Evolutionary conservation across 2,113 vertebrate genomes (phyloP).

Genomic region (Equus przewalskii): DNA sequence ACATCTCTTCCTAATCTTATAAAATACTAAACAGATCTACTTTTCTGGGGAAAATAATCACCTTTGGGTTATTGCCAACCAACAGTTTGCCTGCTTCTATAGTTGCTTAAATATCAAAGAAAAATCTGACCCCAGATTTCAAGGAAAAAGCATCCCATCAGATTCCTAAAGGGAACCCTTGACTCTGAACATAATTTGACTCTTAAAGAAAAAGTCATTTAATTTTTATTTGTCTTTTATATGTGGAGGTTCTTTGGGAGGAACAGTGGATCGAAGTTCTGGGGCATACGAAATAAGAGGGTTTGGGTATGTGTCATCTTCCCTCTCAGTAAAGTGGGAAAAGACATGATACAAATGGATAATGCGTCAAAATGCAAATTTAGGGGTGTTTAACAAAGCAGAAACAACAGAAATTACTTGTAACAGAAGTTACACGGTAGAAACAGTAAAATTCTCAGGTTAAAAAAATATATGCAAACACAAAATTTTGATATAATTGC

Average conservation of each 20-base stretch:
- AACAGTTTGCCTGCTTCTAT: neutral
- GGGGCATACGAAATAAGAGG: neutral
- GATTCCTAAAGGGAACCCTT: conserved; percentile 35
- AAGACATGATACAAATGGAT: conserved; percentile 32
- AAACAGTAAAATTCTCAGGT: conserved; percentile 53
- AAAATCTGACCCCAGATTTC: conserved; percentile 39
- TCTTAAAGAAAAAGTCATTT: conserved; percentile 57
- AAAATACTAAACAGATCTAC: neutral
- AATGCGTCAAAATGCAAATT: conserved; percentile 55
- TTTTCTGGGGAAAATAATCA: conserved; percentile 1
- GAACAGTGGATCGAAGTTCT: conserved; percentile 10
- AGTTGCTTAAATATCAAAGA: conserved; percentile 51
- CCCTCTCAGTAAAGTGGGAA: neutral
- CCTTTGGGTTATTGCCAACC: neutral
- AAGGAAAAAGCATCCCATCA: conserved; percentile 46
- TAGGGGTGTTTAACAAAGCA: conserved; percentile 21
- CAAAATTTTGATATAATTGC: neutral
- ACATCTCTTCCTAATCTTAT: neutral
- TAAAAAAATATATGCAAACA: neutral
- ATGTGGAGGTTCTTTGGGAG: conserved; percentile 55
- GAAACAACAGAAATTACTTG: conserved; percentile 18
- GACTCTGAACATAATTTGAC: conserved; percentile 45
- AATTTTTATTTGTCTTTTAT: conserved; percentile 48
- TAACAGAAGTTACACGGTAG: conserved; percentile 20
- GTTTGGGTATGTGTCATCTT: conserved; percentile 22